phyloP scores from a whole-genome alignment of 2,113 vertebrate genomes.

The Potamarius usumacintae region DNA sequence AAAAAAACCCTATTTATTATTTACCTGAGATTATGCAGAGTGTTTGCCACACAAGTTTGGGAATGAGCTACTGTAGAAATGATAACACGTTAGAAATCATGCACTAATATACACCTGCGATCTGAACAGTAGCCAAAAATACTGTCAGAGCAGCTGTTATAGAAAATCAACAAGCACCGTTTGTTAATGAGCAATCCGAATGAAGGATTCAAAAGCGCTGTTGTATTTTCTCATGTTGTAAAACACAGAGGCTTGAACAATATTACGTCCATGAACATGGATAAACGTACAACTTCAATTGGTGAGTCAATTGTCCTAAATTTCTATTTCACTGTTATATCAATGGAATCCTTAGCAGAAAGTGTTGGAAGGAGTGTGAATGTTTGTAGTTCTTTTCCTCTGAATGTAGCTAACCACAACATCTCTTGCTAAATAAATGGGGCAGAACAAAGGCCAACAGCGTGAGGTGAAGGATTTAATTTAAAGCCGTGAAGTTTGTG shows the following conservation, averaged over 20 bases:
- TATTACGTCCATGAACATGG: background rate
- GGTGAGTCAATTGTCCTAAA: background rate
- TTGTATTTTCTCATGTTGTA: background rate
- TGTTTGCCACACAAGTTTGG: background rate
- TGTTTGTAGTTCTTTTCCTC: background rate
- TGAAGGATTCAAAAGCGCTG: background rate
- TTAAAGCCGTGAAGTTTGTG: constrained; percentile 53
- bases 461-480: constrained; percentile 56
- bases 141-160: background rate
- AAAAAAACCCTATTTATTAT: background rate
- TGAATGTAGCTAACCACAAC: constrained; percentile 58
- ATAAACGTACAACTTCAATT: background rate
- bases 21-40: background rate
- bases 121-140: background rate
- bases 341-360: background rate
- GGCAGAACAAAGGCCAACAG: constrained; percentile 61
- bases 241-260: background rate
- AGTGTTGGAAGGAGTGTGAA: background rate
- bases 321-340: background rate
- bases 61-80: background rate
- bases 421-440: constrained; percentile 55
- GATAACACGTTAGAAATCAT: background rate
- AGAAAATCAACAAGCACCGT: background rate
- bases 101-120: background rate
- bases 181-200: background rate